Conservation (phyloP, 64 coral and sea anemone species). For the Orbicella faveolata region DNA sequence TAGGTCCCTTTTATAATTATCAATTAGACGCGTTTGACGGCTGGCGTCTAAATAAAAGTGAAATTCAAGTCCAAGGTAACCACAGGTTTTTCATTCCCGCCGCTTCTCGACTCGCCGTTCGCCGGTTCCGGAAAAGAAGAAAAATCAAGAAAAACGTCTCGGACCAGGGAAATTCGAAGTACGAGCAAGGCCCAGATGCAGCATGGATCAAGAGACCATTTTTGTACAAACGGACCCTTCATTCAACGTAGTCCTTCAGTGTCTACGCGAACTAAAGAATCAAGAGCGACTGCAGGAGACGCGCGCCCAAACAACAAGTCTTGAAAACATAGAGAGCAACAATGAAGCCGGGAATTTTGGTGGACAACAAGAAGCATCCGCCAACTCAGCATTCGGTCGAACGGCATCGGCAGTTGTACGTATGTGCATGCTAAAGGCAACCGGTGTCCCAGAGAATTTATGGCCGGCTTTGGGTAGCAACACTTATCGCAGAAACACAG, state of each 20-base stretch:
- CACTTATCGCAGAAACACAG: neutral
- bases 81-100: no score
- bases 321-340: constrained; percentile 20
- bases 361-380: neutral
- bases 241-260: constrained; percentile 9
- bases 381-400: neutral
- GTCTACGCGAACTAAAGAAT: neutral
- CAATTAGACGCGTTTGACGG: no score
- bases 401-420: constrained; percentile 34
- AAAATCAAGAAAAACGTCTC: no score
- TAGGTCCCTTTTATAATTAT: no score
- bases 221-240: constrained; percentile 45
- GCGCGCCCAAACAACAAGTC: neutral
- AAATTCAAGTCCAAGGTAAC: no score
- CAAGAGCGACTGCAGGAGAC: neutral
- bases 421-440: constrained; percentile 43
- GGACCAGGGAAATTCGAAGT: no score
- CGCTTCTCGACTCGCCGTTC: no score
- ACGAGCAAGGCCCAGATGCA: no score
- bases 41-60: no score
- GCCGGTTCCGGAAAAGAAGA: no score
- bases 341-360: neutral
- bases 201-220: constrained; percentile 1
- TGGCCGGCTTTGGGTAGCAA: neutral
- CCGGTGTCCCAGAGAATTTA: neutral